These are phyloP conservation scores for Diploptera punctata DNA, from an alignment of 2,888 invertebrate species.

Conservation along the genomic window DNA sequence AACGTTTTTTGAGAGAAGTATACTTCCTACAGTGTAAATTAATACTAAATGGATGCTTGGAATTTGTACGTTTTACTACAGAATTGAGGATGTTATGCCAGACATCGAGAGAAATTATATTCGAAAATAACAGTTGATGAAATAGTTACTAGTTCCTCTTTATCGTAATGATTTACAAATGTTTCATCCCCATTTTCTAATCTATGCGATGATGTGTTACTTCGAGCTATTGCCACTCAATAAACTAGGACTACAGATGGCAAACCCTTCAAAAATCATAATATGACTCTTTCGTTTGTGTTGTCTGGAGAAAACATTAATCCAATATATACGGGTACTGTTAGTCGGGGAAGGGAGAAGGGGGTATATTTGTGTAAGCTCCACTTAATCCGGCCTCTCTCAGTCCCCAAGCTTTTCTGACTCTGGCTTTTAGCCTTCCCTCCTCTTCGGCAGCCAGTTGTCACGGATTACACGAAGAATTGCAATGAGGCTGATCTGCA, in stretches of 20 bases:
- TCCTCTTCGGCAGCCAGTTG: conserved; percentile 33
- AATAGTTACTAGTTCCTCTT: too few species aligned
- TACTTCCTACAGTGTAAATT: too few species aligned
- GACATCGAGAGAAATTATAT: too few species aligned
- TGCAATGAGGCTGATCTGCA: conserved; percentile 44
- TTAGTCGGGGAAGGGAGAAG: neutral
- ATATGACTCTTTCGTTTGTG: neutral
- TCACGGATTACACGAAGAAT: conserved; percentile 44
- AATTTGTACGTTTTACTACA: too few species aligned
- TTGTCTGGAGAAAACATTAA: conserved; percentile 26
- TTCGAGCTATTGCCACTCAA: neutral
- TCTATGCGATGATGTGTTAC: too few species aligned
- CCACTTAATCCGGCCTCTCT: conserved; percentile 16
- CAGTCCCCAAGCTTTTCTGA: conserved; percentile 14
- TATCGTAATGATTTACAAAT: too few species aligned
- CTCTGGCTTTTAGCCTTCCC: conserved; percentile 1
- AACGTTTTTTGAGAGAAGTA: too few species aligned
- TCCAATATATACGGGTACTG: conserved; percentile 5
- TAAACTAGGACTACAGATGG: conserved; percentile 3
- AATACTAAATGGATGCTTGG: too few species aligned
- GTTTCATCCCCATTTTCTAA: too few species aligned
- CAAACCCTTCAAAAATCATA: conserved; percentile 3
- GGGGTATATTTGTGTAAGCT: conserved; percentile 24
- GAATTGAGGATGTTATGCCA: too few species aligned
- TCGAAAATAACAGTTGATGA: too few species aligned